Evolutionary conservation across 2,797 vertebrate species (phyloP).

Genomic region (Falco biarmicus): DNA sequence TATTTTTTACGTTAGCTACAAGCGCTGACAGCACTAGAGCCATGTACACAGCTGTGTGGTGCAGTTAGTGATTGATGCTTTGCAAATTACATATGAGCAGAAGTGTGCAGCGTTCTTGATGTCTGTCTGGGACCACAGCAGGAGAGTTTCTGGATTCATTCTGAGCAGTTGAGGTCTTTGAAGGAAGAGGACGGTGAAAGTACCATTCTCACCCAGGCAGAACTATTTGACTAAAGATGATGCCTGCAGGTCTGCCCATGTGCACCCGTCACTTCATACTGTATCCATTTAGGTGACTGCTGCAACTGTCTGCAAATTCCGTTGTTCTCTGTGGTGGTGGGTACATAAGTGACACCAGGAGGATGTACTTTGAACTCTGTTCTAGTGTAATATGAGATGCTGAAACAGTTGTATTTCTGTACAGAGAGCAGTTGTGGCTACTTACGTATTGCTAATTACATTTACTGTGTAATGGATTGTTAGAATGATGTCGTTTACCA

Average conservation of each 20-base stretch:
- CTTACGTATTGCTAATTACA: not conserved
- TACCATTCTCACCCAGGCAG: not conserved
- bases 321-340: not conserved
- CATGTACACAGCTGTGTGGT: not conserved
- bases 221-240: rapidly evolving
- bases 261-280: no score
- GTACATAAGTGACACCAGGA: not conserved
- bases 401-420: not conserved
- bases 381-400: rapidly evolving
- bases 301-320: not conserved
- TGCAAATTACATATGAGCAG: rapidly evolving
- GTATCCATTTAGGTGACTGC: not conserved
- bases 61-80: not conserved
- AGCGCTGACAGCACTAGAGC: not conserved
- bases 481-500: not conserved
- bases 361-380: not conserved
- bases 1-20: not conserved
- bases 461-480: not conserved
- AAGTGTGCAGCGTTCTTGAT: not conserved
- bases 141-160: not conserved
- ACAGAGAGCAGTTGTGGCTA: not conserved
- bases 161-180: not conserved
- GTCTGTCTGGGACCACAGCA: not conserved
- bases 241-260: not conserved
- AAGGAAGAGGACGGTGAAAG: not conserved